phyloP scores from a whole-genome alignment of 2,888 invertebrate species.

The Asteroscopus sphinx region DNA sequence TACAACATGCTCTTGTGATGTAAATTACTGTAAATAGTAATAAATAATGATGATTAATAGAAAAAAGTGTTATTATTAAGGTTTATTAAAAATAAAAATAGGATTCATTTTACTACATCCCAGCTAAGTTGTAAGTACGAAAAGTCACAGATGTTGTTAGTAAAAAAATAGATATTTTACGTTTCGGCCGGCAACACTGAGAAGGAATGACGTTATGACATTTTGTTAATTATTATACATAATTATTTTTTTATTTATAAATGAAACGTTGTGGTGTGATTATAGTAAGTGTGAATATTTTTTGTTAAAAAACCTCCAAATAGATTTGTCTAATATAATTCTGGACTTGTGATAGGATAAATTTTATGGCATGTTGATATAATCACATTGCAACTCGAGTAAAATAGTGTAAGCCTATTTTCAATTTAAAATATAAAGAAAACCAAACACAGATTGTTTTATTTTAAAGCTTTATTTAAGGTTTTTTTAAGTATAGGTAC shows the following conservation, averaged over 20 bases:
- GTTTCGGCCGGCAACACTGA: conserved; percentile 69
- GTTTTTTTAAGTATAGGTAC: neutral
- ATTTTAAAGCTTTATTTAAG: conserved; percentile 39
- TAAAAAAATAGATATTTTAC: conserved; percentile 49
- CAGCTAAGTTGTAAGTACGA: conserved; percentile 80
- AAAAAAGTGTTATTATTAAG: conserved; percentile 76
- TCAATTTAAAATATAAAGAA: conserved; percentile 84
- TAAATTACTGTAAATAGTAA: conserved; percentile 88
- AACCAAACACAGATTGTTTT: conserved; percentile 65
- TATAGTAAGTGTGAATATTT: conserved; percentile 61
- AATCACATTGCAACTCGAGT: conserved; percentile 81
- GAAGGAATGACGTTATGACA: conserved; percentile 75
- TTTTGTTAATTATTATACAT: conserved; percentile 78
- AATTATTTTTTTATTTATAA: conserved; percentile 80
- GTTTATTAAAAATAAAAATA: conserved; percentile 72
- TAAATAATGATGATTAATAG: conserved; percentile 69
- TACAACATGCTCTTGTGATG: conserved; percentile 83
- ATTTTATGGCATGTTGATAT: conserved; percentile 67
- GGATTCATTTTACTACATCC: conserved; percentile 67
- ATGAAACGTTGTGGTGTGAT: conserved; percentile 80
- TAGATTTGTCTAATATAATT: conserved; percentile 48
- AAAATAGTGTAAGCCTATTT: conserved; percentile 87
- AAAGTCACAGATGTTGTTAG: conserved; percentile 63
- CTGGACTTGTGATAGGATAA: conserved; percentile 60
- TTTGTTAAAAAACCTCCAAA: conserved; percentile 56